Evolutionary conservation across 2,113 vertebrate species (phyloP), one percentile per base, ranked within the genome.

Genomic region (Paracanthobrama guichenoti): DNA sequence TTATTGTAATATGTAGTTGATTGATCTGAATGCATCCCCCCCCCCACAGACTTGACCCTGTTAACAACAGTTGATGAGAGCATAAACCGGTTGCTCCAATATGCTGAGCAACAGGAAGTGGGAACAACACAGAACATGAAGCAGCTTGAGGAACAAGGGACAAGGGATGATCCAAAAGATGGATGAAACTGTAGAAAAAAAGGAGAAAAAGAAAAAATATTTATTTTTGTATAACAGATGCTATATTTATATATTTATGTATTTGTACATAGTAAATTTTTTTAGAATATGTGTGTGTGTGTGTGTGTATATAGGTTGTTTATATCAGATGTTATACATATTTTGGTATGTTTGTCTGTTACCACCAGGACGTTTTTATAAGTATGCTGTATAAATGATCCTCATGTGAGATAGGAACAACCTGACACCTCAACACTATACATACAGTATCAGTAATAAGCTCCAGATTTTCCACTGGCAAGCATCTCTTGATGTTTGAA

Each of bases 211-310:
- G 92, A 94, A 94, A 92, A 94, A 93, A 93, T 97, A 97, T 99
- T 97, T 99, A 99, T 99, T 99, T 99, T 99, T 99, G 94, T 99
- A 98, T 97, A 93, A 96, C 94, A 94, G 92, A 92, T 92, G 93
- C 73, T 89, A 82, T 96, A 96, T 99, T 98, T 99, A 99, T 99
- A 96, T 99, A 99, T 99, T 98, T 99, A 99, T 98, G 94, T 94
- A 93, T 94, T 94, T 99, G 97, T 98, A 98, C 95, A 98, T 97
- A 97, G 92, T 93, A 91, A 90, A 95, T 94, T 94, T 95, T 94
- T 94, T 94, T 94, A 93, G 92, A 92, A 93, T 95, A 93, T 39
- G 6, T 39, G 35, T 35, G 35, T 95, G 93, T 39, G 6, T 39
- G 35, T 35, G 35, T 35, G 39, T 93, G 95, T 93, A 96, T 90